Conservation (phyloP, 1,140 invertebrate genomes). For the Contarinia nasturtii region DNA sequence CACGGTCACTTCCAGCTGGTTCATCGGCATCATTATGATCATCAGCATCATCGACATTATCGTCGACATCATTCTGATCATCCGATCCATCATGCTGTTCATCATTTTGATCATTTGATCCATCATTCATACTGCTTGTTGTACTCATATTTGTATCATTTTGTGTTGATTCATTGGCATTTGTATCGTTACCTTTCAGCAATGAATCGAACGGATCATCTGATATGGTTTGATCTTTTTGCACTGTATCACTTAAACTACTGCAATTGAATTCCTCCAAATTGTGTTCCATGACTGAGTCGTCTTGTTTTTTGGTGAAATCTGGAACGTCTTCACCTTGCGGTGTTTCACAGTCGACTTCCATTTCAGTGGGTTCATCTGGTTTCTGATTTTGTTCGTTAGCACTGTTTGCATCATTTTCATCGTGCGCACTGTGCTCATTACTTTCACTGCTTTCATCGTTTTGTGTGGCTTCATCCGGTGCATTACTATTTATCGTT, state of each 20-base stretch:
- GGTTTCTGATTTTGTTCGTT: not conserved
- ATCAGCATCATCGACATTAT: conserved; percentile 9
- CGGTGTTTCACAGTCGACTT: not conserved
- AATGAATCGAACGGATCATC: conserved; percentile 1
- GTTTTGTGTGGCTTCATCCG: not conserved
- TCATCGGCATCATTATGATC: conserved; percentile 23
- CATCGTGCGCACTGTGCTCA: not conserved
- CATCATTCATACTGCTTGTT: conserved; percentile 5
- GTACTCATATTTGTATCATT: conserved; percentile 1
- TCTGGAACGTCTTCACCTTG: not conserved
- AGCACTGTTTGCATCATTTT: not conserved
- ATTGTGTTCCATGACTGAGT: not conserved
- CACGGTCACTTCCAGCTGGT: conserved; percentile 6
- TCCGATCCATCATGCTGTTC: conserved; percentile 14
- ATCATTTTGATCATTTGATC: conserved; percentile 17
- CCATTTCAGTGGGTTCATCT: not conserved
- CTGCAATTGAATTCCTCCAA: not conserved
- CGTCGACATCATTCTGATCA: conserved; percentile 18
- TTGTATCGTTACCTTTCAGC: not conserved
- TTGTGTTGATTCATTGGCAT: not conserved
- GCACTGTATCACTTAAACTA: not conserved
- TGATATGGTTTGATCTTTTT: not conserved
- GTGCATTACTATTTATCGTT: not conserved
- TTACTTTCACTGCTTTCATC: conserved; percentile 2
- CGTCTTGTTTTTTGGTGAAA: not conserved